Base-by-base conservation (phyloP, 2,888 invertebrate genomes). In the Ganaspis brasiliensis region DNA sequence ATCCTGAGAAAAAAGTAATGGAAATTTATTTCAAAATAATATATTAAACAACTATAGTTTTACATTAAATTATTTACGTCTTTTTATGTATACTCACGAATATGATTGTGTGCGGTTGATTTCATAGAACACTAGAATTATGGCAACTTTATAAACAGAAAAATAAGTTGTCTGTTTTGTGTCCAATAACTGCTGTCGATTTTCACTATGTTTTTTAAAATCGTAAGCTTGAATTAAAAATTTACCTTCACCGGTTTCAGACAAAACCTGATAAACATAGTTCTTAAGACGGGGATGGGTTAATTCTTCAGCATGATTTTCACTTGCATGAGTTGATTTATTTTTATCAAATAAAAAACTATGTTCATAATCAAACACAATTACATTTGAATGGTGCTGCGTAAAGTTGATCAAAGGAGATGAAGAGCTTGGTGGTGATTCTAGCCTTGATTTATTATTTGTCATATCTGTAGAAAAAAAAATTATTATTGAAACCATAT, bases 161-260 rank as follows among this genome's bases (percentile, higher is more conserved):
- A 71, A 71, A 26, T 55, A 71, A 52, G 71, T 71, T 21, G 26
- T 24, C 14, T 71, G 49, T 45, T 71, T 71, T 71, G 71, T 71
- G 14, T 71, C 52, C n/a, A 71, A 45, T 45, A 71, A 52, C 4
- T 52, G n/a, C 16, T 71, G 37, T 31, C 31, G 55, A 71, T 71
- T 49, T 45, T 70, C 45, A 45, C 49, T 40, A 6, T 70, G 6
- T 45, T 70, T 26, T 24, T 70, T 40, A 40, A 70, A 70, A 70
- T 70, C 21, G 45, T 40, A 70, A 10, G 26, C 37, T 10, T 45
- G 1, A 35, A n/a, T n/a, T n/a, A n/a, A n/a, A n/a, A n/a, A n/a
- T n/a, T n/a, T n/a, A n/a, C n/a, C n/a, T n/a, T n/a, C 67, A 19
- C 35, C 35, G 12, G 35, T 67, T n/a, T 37, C 37, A 35, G 12